These are phyloP conservation scores for Hoplostethus mediterraneus DNA, from an alignment of 2,797 vertebrate species.

Conservation along the genomic window DNA sequence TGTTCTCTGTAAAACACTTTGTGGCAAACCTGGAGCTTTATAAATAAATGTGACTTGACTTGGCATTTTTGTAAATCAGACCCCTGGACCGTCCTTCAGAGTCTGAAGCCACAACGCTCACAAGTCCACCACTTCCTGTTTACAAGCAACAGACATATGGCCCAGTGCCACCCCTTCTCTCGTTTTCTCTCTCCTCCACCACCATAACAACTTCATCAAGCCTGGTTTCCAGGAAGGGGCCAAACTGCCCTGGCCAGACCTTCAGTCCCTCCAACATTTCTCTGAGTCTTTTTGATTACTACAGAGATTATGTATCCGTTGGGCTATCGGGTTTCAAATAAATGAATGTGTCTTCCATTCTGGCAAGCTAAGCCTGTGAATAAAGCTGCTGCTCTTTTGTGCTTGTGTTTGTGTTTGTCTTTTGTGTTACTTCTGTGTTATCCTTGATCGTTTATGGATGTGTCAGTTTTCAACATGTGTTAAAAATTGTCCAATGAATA, in stretches of 20 bases:
- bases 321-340: too few species aligned
- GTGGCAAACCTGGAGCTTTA: not conserved
- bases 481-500: too few species aligned
- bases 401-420: too few species aligned
- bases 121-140: slow-evolving; percentile 27
- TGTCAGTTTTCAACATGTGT: too few species aligned
- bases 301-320: too few species aligned
- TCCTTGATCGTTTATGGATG: too few species aligned
- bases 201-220: slow-evolving; percentile 41
- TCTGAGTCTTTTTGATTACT: too few species aligned
- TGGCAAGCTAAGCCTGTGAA: too few species aligned
- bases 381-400: too few species aligned
- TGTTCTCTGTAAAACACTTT: not conserved
- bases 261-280: not conserved
- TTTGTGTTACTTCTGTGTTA: too few species aligned
- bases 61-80: not conserved
- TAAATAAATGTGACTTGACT: not conserved
- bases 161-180: not conserved
- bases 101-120: slow-evolving; percentile 1
- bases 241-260: not conserved
- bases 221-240: slow-evolving; percentile 7
- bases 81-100: not conserved
- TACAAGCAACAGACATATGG: not conserved
- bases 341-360: too few species aligned
- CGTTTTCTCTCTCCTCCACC: slow-evolving; percentile 39